phyloP scores from a whole-genome alignment of 2,113 vertebrate species.

The Rhynchopsitta pachyrhyncha region DNA sequence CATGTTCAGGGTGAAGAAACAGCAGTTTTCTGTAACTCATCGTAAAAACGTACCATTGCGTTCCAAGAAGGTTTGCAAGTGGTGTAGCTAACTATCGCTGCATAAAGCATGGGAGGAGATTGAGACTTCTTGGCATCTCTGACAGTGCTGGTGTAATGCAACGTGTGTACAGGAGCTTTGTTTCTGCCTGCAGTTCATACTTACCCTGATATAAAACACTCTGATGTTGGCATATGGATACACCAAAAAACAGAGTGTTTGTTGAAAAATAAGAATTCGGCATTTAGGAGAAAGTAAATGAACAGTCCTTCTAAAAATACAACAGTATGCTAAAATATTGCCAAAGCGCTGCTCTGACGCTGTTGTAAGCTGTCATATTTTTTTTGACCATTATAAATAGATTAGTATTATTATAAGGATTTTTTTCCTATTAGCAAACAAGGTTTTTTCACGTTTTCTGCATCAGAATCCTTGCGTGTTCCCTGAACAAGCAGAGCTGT shows the following conservation, averaged over 20 bases:
- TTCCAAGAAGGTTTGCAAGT: slow-evolving; percentile 28
- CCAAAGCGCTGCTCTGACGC: slow-evolving; percentile 41
- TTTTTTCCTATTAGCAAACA: slow-evolving; percentile 35
- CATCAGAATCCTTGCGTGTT: background rate
- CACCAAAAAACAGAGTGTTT: background rate
- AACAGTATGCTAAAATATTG: slow-evolving; percentile 54
- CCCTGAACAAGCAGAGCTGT: background rate
- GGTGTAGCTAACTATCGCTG: background rate
- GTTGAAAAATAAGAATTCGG: slow-evolving; percentile 52
- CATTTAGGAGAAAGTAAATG: slow-evolving; percentile 53
- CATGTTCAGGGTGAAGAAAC: background rate
- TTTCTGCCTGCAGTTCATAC: slow-evolving; percentile 8
- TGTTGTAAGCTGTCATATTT: slow-evolving; percentile 48
- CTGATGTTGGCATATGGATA: slow-evolving; percentile 30
- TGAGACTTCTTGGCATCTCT: slow-evolving; percentile 27
- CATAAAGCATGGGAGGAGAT: background rate
- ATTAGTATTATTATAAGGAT: slow-evolving; percentile 46
- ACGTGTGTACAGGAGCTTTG: slow-evolving; percentile 5
- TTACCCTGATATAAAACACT: slow-evolving; percentile 4
- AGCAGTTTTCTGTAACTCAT: slow-evolving; percentile 6
- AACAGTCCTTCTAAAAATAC: slow-evolving; percentile 65
- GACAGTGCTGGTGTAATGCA: background rate
- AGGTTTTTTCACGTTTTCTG: background rate
- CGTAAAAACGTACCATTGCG: fast-evolving
- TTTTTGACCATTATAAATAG: slow-evolving; percentile 64